Conservation (phyloP, 2,888 invertebrate genomes). For the Agrochola litura region DNA sequence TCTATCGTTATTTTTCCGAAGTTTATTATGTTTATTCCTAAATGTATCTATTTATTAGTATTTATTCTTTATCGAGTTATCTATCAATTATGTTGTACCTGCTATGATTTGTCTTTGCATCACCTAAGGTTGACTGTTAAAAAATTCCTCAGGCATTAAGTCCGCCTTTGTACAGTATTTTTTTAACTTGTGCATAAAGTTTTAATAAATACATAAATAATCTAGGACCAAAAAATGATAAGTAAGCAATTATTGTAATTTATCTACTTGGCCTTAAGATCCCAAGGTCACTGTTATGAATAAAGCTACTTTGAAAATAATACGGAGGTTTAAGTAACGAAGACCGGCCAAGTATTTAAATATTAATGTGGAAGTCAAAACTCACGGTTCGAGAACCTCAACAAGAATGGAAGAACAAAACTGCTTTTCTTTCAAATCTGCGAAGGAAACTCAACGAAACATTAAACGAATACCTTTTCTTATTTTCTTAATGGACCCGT, state of each 20-base stretch:
- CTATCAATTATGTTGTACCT: too few species aligned
- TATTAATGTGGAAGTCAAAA: constrained; percentile 27
- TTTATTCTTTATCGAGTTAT: too few species aligned
- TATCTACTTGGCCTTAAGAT: not conserved
- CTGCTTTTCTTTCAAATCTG: constrained; percentile 12
- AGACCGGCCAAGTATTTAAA: not conserved
- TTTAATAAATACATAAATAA: not conserved
- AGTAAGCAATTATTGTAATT: not conserved
- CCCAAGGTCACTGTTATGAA: not conserved
- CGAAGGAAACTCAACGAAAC: constrained; percentile 10
- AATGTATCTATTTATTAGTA: too few species aligned
- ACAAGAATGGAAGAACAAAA: constrained; percentile 2
- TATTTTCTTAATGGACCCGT: constrained; percentile 45
- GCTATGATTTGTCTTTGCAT: too few species aligned
- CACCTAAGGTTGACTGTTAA: too few species aligned
- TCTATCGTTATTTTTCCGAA: too few species aligned
- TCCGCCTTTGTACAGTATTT: too few species aligned
- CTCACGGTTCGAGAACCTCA: not conserved
- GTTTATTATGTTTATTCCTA: too few species aligned
- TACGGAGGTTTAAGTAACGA: not conserved
- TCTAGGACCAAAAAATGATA: not conserved
- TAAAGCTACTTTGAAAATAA: constrained; percentile 3
- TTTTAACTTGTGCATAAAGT: too few species aligned
- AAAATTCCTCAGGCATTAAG: too few species aligned
- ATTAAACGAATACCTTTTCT: constrained; percentile 23